Evolutionary conservation across 2,797 vertebrate genomes (phyloP).

Genomic region (Leptoclinus maculatus): DNA sequence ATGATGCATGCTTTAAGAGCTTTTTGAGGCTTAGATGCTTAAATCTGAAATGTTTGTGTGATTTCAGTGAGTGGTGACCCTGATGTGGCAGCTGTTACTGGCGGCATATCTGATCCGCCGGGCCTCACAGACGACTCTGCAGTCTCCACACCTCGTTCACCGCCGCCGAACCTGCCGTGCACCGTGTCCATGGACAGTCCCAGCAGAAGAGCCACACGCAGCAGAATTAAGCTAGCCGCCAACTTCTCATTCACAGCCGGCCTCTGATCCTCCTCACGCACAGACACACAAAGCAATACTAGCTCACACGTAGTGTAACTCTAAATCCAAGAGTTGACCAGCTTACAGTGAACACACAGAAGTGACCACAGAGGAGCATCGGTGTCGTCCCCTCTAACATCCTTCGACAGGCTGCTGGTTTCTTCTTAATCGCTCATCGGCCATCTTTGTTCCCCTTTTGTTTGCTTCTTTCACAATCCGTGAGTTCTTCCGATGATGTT

Average conservation of each 20-base stretch:
- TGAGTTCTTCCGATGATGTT: conserved; percentile 16
- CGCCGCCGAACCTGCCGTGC: conserved; percentile 37
- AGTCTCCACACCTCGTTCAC: conserved; percentile 5
- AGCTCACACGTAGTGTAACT: conserved; percentile 60
- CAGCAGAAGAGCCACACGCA: conserved; percentile 89
- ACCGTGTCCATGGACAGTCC: conserved; percentile 84
- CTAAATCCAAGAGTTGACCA: conserved; percentile 65
- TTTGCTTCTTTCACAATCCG: conserved; percentile 9
- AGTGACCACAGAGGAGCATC: conserved; percentile 28
- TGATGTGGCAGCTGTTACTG: conserved; percentile 16
- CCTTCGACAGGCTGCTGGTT: conserved; percentile 38
- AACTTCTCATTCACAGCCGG: conserved; percentile 93
- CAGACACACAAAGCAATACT: neutral
- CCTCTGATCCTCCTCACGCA: conserved; percentile 63
- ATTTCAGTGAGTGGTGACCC: conserved; percentile 42
- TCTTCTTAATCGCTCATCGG: neutral
- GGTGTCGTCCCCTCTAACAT: conserved; percentile 14
- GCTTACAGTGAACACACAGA: conserved; percentile 38
- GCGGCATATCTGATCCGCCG: conserved; percentile 15
- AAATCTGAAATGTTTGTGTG: conserved; percentile 10
- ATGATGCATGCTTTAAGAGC: neutral
- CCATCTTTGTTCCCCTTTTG: conserved; percentile 9
- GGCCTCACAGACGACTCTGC: conserved; percentile 23
- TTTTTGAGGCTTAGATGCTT: neutral
- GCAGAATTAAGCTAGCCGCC: conserved; percentile 92